Conservation (phyloP, 2,113 vertebrate species). For the Myotis yumanensis region DNA sequence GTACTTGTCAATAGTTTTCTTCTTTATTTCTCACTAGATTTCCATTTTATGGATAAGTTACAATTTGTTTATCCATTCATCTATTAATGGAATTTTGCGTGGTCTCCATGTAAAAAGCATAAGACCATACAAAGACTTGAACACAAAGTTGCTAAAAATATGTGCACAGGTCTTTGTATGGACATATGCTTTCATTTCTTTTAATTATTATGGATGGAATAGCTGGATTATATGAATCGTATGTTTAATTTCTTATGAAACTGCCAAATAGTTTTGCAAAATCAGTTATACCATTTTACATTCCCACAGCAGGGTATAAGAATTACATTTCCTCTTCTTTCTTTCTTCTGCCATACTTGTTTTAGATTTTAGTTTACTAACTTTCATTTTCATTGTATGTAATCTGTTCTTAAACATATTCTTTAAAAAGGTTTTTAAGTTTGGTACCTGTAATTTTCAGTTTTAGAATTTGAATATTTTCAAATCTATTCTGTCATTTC, state of each 20-base stretch:
- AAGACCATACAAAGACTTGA: not conserved
- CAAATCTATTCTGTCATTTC: not conserved
- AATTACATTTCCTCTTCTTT: not conserved
- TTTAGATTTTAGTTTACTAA: not conserved
- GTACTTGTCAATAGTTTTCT: not conserved
- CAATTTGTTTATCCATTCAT: not conserved
- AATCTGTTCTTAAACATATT: not conserved
- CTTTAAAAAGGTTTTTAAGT: not conserved
- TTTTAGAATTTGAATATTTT: not conserved
- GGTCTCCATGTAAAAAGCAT: not conserved
- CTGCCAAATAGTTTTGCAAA: not conserved
- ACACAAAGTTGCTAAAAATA: not conserved
- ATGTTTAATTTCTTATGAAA: not conserved
- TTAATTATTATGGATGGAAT: not conserved
- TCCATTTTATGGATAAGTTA: not conserved
- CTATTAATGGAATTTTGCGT: not conserved
- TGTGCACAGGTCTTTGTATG: not conserved
- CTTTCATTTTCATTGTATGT: not conserved
- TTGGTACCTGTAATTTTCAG: not conserved
- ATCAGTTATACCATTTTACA: not conserved
- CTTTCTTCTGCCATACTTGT: not conserved
- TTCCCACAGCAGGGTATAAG: not conserved
- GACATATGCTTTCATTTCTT: not conserved
- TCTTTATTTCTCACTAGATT: not conserved
- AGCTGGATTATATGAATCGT: not conserved